Base-by-base conservation (phyloP, 2,888 invertebrate genomes). In the Drosophila ezoana region DNA sequence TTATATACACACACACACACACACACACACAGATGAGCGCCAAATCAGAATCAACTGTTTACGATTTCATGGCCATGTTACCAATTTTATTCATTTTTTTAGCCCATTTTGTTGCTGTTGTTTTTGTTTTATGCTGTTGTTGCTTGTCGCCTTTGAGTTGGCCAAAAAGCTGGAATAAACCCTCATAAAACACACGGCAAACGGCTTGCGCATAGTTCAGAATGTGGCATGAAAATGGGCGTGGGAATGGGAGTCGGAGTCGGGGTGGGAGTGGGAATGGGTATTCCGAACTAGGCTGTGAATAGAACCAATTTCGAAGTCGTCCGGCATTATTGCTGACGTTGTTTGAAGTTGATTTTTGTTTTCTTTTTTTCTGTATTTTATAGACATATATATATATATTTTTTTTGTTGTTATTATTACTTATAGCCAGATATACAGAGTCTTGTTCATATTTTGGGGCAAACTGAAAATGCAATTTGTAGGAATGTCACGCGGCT, bases 161-260 rank as follows among this genome's bases (percentile, higher is more conserved):
- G 53, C 51, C 63, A 62, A 64, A 66, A 71, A 75, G 67, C 82
- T 65, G 48, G 43, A 59, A 68, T 78, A 76, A 85, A 62, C 79
- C 70, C 80, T 63, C 73, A 81, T 81, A 81, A 81, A 79, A 64
- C 76, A 82, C 73, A 79, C 81, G 75, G 70, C 61, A 60, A 80
- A 69, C 51, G 51, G 33, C 43, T 51, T 53, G 38, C 45, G 32
- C 68, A 71, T 61, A 59, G 69, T 73, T 72, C 57, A 38, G 37
- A 18, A 32, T 13, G 44, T 6, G 35, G 10, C 48, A 41, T 16
- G 51, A 28, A 11, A 20, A 20, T 8, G 20, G 11, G 14, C 20
- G 13, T 5, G 48, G 35, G 43, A 14, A 44, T 11, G 44, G 53
- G 18, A 45, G 13, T 4, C 16, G 45, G 16, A 20, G 9, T 16